Percentiles rank a stretch among this genome's conserved stretches.
Evolutionary conservation across 2,113 vertebrate genomes (phyloP).

Genomic region (Serinus canaria): DNA sequence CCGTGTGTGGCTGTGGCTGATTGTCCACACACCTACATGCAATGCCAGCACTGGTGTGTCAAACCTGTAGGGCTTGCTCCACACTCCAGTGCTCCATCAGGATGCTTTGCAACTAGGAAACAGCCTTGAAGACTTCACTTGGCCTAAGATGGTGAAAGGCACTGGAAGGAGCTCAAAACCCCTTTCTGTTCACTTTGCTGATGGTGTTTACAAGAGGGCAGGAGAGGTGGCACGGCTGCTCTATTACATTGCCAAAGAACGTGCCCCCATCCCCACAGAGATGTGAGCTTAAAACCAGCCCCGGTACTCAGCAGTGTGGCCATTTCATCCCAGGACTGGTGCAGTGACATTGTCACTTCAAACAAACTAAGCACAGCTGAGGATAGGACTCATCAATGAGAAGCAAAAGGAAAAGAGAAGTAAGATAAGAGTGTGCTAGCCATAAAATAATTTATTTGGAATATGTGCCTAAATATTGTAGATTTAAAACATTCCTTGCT

Average conservation of each 20-base stretch:
- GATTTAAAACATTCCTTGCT: not conserved
- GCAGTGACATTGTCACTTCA: rapidly evolving
- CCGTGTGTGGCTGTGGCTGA: not conserved
- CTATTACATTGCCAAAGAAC: not conserved
- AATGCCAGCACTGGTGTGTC: not conserved
- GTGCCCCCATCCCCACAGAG: rapidly evolving
- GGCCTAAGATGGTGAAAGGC: not conserved
- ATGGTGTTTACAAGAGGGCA: not conserved
- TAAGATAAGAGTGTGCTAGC: not conserved
- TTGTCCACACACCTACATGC: not conserved
- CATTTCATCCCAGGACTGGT: not conserved
- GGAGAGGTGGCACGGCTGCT: rapidly evolving
- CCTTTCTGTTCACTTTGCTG: not conserved
- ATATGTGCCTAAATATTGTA: not conserved
- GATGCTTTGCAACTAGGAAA: not conserved
- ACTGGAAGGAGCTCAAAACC: not conserved
- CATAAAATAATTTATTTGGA: constrained; percentile 22
- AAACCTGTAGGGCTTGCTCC: not conserved
- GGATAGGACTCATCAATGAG: not conserved
- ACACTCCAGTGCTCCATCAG: not conserved
- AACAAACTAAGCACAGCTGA: not conserved
- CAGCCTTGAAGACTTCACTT: not conserved
- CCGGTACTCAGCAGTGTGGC: not conserved
- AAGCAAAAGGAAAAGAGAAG: not conserved
- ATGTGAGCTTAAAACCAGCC: not conserved